Evolutionary conservation across 53 echinoderm and acorn worm species (phyloP).

Genomic region (Stichopus horrens): DNA sequence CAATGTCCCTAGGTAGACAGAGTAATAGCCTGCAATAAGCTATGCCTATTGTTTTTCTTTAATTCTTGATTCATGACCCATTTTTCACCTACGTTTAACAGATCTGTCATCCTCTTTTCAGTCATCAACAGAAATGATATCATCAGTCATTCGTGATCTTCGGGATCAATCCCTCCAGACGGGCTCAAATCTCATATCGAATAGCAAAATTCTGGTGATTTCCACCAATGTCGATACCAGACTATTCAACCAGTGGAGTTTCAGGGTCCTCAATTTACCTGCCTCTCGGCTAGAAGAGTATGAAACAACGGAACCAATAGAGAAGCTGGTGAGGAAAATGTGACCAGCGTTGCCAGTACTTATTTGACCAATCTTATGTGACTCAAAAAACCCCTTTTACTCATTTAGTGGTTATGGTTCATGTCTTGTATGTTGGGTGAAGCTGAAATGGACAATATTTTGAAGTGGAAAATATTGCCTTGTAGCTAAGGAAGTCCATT

Average conservation of each 20-base stretch:
- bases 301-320: constrained; percentile 89
- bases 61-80: no score
- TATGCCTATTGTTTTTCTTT: not conserved
- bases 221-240: constrained; percentile 90
- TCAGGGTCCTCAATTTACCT: constrained; percentile 85
- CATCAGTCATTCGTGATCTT: constrained; percentile 80
- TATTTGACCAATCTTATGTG: no score
- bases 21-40: no score
- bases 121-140: constrained; percentile 93
- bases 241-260: constrained; percentile 96
- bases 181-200: constrained; percentile 52
- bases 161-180: constrained; percentile 49
- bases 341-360: no score
- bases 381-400: no score
- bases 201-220: constrained; percentile 89
- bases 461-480: no score
- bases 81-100: no score
- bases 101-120: constrained; percentile 29
- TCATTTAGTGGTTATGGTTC: no score
- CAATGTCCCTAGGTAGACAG: no score
- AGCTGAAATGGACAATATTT: no score
- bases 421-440: no score
- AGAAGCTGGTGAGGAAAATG: constrained; percentile 72
- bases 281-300: constrained; percentile 91
- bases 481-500: no score